Base-by-base conservation (phyloP, 2,113 vertebrate species). In the Oncorhynchus tshawytscha region DNA sequence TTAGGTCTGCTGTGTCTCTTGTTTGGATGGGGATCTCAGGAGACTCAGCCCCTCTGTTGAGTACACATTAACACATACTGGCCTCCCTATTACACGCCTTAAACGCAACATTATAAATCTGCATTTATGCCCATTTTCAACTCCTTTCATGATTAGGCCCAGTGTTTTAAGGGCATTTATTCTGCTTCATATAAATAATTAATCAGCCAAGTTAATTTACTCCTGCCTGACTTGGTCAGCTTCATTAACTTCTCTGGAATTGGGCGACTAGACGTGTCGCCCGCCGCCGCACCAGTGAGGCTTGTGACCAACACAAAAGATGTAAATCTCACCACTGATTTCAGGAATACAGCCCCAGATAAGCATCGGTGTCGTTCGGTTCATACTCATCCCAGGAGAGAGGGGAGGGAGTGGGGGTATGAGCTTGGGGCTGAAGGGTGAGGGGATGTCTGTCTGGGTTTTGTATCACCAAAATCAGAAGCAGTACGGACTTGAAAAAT, bases 131-230 rank as follows among this genome's bases (percentile, higher is more conserved):
- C 89, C 93, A 94, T 95, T 95, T 95, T 94, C 90, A 86, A 93
- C 92, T 94, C 90, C 91, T 94, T 94, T 94, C 90, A 89, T 92
- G 93, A 94, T 92, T 92, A 92, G 91, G 92, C 92, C 88, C 92
- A 91, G 91, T 95, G 93, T 95, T 97, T 96, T 96, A 95, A 95
- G 95, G 95, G 92, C 94, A 95, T 97, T 97, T 95, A 96, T 96
- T 97, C 95, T 95, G 94, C 94, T 95, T 96, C 94, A 94, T 96
- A 96, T 97, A 96, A 97, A 97, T 97, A 96, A 97, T 97, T 96
- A 96, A 98, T 97, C 94, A 95, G 93, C 93, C 92, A 94, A 94
- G 94, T 96, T 96, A 96, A 98, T 98, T 97, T 90, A 94, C 95
- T 96, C 97, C 95, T 96, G 94, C 94, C 93, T 92, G 94, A 95